Conservation (phyloP, 1,140 invertebrate species). For the Dreissena polymorpha region DNA sequence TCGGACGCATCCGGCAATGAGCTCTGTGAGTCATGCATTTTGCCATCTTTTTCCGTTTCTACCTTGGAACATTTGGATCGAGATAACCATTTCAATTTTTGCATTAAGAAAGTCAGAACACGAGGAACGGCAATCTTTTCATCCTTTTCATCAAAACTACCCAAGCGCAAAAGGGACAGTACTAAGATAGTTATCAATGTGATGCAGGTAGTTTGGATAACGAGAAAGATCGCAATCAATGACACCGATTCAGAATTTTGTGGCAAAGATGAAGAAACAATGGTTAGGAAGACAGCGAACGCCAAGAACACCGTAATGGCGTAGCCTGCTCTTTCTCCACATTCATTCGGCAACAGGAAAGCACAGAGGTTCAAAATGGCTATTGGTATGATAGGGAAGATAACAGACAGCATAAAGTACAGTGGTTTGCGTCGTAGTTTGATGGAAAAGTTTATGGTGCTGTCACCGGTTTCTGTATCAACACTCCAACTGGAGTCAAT, state of each 20-base stretch:
- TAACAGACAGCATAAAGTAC: constrained; percentile 21
- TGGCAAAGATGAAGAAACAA: not conserved
- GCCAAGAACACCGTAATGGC: too few relatives aligned
- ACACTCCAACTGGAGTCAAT: not conserved
- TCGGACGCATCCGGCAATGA: too few relatives aligned
- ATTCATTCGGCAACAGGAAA: not conserved
- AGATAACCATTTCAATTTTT: too few relatives aligned
- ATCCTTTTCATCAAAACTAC: too few relatives aligned
- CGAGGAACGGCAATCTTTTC: too few relatives aligned
- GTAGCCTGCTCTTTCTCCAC: not conserved
- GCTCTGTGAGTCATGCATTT: too few relatives aligned
- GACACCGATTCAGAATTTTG: not conserved
- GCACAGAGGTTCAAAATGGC: constrained; percentile 17
- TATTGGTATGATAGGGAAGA: constrained; percentile 27
- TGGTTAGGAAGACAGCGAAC: too few relatives aligned
- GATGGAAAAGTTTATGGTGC: not conserved
- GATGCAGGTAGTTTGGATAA: not conserved
- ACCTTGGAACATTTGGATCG: too few relatives aligned
- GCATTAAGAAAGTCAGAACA: too few relatives aligned
- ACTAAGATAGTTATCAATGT: too few relatives aligned
- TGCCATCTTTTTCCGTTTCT: too few relatives aligned
- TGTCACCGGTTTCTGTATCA: not conserved
- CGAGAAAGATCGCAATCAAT: not conserved
- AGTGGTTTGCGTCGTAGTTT: not conserved
- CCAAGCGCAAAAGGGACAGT: too few relatives aligned